Evolutionary conservation across 2,888 invertebrate genomes (phyloP), one percentile per base, ranked within the genome.

Genomic region (Geophilus truncorum): DNA sequence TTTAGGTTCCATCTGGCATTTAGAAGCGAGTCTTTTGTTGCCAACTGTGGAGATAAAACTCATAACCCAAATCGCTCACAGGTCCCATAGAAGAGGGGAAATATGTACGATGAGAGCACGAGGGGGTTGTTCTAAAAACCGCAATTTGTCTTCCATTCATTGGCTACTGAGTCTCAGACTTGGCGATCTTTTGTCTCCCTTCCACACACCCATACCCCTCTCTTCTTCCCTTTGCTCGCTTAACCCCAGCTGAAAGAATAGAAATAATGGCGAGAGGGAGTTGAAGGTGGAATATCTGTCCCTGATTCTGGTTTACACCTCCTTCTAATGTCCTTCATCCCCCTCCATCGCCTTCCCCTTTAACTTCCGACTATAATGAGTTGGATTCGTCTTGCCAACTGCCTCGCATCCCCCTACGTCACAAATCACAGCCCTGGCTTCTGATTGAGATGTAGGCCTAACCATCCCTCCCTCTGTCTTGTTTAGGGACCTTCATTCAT

Each of bases 111-210:
- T 70, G 70, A 70, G 70, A 70, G 70, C 5, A 28, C 15, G 70
- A 18, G 77, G 28, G 77, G 30, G 36, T 32, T 36, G 77, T 34
- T 32, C 34, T 77, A 77, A 77, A 40, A 77, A 36, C 77, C 77
- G 77, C 77, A 77, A 77, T 77, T 77, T 77, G 77, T 77, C 77
- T 77, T 77, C 77, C 36, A 77, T 77, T 77, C 77, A 77, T 70
- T 70, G 70, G 70, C 70, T 70, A 70, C 70, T 70, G 70, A 70
- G 70, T 28, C 70, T 70, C 30, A 77, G 36, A 21, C 32, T 77
- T 21, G 77, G 77, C 77, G 28, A 32, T 77, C 77, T 34, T 77
- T 77, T 36, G 77, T 77, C 77, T 77, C 75, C 75, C 77, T 77
- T 36, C 77, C 28, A 32, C 32, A 77, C 9, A n/a, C 28, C 36